Evolutionary conservation across 1,140 invertebrate genomes (phyloP).

Genomic region (Tetramorium parvispinum): DNA sequence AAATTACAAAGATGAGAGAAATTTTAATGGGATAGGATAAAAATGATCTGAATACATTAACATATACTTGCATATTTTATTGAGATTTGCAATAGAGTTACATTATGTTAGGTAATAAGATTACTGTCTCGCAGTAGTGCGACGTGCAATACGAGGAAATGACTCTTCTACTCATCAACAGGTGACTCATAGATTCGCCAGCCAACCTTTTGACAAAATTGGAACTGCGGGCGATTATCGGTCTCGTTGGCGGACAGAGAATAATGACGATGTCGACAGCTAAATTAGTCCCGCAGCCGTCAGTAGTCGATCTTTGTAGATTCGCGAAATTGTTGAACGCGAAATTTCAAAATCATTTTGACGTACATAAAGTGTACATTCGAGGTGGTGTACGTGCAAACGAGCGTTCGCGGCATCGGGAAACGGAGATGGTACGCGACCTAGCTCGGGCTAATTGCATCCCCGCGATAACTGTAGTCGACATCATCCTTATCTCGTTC

Average conservation of each 20-base stretch:
- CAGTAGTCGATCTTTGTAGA: slow-evolving; percentile 18
- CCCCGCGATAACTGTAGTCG: background rate
- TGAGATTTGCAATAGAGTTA: background rate
- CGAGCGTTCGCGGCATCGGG: background rate
- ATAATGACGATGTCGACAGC: slow-evolving; percentile 52
- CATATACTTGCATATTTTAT: background rate
- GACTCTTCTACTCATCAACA: slow-evolving; percentile 19
- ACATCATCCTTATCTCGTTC: slow-evolving; percentile 42
- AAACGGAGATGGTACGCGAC: background rate
- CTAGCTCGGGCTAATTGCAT: slow-evolving; percentile 31
- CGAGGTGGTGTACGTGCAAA: background rate
- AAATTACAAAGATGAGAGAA: background rate
- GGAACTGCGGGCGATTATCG: slow-evolving; percentile 65
- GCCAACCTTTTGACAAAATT: slow-evolving; percentile 61
- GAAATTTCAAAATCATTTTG: slow-evolving; percentile 26
- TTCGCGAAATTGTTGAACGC: slow-evolving; percentile 31
- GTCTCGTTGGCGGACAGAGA: slow-evolving; percentile 50
- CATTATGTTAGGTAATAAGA: background rate
- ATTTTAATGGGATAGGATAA: background rate
- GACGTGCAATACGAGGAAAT: background rate
- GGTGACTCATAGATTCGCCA: background rate
- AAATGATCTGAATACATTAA: background rate
- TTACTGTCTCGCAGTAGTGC: background rate
- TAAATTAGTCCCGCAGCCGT: slow-evolving; percentile 62
- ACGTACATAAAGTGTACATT: background rate